phyloP scores from a whole-genome alignment of 2,888 invertebrate species.

The Odontocerum albicorne region DNA sequence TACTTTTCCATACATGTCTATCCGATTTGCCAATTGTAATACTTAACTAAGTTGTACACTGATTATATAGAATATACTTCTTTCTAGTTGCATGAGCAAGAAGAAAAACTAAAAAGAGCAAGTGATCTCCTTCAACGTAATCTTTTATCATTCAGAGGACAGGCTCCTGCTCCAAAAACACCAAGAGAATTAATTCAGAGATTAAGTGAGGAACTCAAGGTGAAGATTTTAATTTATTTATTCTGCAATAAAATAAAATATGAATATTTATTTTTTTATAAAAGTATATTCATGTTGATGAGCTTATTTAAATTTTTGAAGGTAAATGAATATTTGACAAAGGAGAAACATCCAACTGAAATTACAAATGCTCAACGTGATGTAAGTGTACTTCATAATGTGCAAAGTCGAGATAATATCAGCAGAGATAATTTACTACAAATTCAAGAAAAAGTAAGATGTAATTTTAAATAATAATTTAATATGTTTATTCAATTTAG shows the following conservation, averaged over 20 bases:
- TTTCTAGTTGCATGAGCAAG: slow-evolving; percentile 51
- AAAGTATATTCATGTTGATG: slow-evolving; percentile 1
- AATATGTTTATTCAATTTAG: background rate
- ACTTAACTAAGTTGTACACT: too few relatives aligned
- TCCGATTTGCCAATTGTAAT: too few relatives aligned
- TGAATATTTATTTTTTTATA: background rate
- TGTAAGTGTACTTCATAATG: slow-evolving; percentile 67
- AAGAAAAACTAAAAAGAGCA: slow-evolving; percentile 51
- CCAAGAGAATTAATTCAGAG: slow-evolving; percentile 70
- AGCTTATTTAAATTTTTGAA: slow-evolving; percentile 37
- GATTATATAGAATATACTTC: too few relatives aligned
- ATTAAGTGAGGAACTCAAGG: slow-evolving; percentile 74
- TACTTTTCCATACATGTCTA: too few relatives aligned
- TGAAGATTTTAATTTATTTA: slow-evolving; percentile 37
- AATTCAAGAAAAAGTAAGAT: slow-evolving; percentile 62
- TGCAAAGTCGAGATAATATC: slow-evolving; percentile 66
- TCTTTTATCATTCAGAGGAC: slow-evolving; percentile 58
- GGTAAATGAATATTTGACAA: slow-evolving; percentile 72
- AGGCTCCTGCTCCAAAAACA: slow-evolving; percentile 52
- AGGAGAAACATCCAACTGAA: slow-evolving; percentile 80
- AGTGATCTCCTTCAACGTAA: slow-evolving; percentile 67
- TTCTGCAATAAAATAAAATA: background rate
- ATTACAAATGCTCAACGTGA: slow-evolving; percentile 63
- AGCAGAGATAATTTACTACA: slow-evolving; percentile 66
- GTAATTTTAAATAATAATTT: background rate